Base-by-base conservation (phyloP, 1,140 invertebrate species). In the Chironomus tepperi region DNA sequence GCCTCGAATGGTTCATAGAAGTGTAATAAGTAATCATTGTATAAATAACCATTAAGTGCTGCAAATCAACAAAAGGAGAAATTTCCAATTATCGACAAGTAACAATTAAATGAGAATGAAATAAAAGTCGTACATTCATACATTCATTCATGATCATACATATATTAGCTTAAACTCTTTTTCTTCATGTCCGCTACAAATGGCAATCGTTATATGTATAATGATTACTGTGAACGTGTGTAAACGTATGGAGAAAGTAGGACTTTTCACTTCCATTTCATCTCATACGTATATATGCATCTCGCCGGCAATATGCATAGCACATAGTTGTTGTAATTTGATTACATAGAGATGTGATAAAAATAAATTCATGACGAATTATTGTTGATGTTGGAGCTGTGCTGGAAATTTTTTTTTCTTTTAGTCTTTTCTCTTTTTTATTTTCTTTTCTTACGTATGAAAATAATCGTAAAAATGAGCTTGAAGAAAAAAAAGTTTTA, bases 261-360 rank as follows among this genome's bases (percentile, higher is more conserved):
- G 47, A 57, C 47, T 57, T 57, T 57, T 57, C 47, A 57, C 47
- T 57, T 57, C n/a, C 47, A 57, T 57, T 57, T 57, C 47, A 57
- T 57, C 47, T 57, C 47, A 57, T 57, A n/a, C 47, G 12, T 57
- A 12, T 57, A 57, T 57, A 12, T 57, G 47, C 47, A 57, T 57
- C 47, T n/a, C 24, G 5, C 24, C 24, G 24, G 24, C 24, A 34
- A 34, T 34, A 34, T 34, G 47, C n/a, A 57, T 57, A n/a, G 9
- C 43, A 34, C 24, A 34, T 34, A 34, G 24, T 47, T 47, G 43
- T n/a, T 57, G 8, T 57, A 57, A 57, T 57, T 57, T 57, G 47
- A 57, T 57, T 57, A 57, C 47, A 57, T 57, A n/a, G 47, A 57
- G n/a, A 57, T 57, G 47, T 70, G 65, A 70, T 70, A 70, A 70